These are phyloP conservation scores for Cherax destructor DNA, from an alignment of 1,140 invertebrate species.

Conservation along the genomic window DNA sequence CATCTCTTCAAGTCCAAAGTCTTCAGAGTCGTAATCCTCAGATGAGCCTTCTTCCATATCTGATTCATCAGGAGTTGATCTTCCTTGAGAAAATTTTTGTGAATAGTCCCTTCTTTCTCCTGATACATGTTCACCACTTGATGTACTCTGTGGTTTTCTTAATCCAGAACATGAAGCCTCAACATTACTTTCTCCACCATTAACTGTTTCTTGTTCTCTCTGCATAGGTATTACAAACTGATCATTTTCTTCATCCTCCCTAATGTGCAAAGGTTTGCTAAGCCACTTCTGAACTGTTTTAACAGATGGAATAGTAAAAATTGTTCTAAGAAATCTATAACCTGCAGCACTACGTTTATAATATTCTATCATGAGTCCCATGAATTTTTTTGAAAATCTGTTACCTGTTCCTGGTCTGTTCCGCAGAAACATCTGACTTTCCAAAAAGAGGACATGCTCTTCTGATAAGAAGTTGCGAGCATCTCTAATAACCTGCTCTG, in stretches of 20 bases:
- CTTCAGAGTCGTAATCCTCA: slow-evolving; percentile 3
- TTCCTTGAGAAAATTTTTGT: not conserved
- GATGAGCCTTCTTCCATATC: slow-evolving; percentile 16
- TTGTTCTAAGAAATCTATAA: slow-evolving; percentile 45
- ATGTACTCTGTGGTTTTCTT: not conserved
- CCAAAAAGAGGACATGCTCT: slow-evolving; percentile 50
- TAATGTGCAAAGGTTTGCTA: slow-evolving; percentile 1
- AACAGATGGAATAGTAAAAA: slow-evolving; percentile 49
- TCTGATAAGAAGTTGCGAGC: slow-evolving; percentile 48
- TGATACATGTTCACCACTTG: not conserved
- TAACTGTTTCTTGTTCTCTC: not conserved
- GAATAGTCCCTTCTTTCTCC: not conserved
- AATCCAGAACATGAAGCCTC: not conserved
- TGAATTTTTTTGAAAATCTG: slow-evolving; percentile 53
- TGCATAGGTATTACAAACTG: not conserved
- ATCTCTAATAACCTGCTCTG: slow-evolving; percentile 52
- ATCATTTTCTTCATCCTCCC: slow-evolving; percentile 4
- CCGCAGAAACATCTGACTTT: slow-evolving; percentile 59
- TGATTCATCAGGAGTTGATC: not conserved
- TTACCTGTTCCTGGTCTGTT: slow-evolving; percentile 50
- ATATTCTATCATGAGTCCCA: slow-evolving; percentile 44
- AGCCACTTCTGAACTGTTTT: slow-evolving; percentile 36
- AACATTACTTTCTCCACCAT: not conserved
- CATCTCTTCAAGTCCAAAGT: slow-evolving; percentile 13
- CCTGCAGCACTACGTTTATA: slow-evolving; percentile 49